Base-by-base conservation (phyloP, 2,797 vertebrate genomes). In the Ambastaia sidthimunki region DNA sequence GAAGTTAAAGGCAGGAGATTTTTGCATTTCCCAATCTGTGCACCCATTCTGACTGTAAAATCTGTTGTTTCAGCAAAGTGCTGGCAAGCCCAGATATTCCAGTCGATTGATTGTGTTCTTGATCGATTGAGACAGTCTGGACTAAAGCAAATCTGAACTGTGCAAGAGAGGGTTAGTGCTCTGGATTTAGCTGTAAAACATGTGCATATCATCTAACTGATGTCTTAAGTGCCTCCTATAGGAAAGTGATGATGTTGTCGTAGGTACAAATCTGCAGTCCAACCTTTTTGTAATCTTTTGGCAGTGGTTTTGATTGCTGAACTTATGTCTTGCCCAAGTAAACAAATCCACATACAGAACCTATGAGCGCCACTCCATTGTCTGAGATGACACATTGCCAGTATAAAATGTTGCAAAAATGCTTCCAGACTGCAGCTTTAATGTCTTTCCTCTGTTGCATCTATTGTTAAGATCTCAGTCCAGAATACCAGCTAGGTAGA, bases 401-500 rank as follows among this genome's bases (percentile, higher is more conserved):
- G 4, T 50, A 73, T 74, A 47, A 81, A 81, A 81, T 75, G 52
- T 25, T 65, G 65, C n/a, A 48, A 81, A 81, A 81, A 73, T 48
- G 31, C 28, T 84, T 84, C 80, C 83, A 79, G 78, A 82, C 54
- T 12, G 37, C 81, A 81, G 71, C 68, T 68, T 37, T 81, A 70
- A 78, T 76, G 52, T 37, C 59, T 34, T 57, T 68, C 23, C 54
- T 19, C 10, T 0, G 34, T 15, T 69, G 4, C 60, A 57, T 75
- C 66, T 71, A 31, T 72, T 73, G 47, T 78, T 50, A 57, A 63
- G 28, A 63, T 81, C 41, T 18, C 31, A 71, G 67, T 59, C 47
- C 74, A 76, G 41, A 80, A 81, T 68, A 68, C 78, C 68, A 71
- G 65, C 71, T 71, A 83, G 82, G 72, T 87, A 69, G 81, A 73